These are phyloP conservation scores for Graptemys geographica DNA, from an alignment of 2,797 vertebrate species.

Conservation along the genomic window DNA sequence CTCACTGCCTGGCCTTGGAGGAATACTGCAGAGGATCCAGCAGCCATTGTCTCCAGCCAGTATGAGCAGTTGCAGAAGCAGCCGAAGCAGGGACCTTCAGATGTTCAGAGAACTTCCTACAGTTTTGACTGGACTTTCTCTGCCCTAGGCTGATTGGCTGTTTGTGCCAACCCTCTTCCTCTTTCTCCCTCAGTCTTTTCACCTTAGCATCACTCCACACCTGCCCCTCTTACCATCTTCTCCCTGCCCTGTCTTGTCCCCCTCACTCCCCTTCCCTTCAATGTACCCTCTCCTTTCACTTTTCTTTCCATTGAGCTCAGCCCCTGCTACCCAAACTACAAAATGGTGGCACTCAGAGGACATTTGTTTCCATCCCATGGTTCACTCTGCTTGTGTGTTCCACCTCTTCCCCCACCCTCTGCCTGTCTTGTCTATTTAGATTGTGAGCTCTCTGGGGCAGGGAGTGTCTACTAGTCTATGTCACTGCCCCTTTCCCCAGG, in stretches of 20 bases:
- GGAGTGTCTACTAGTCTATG: no score
- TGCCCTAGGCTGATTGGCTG: neutral
- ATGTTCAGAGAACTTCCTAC: neutral
- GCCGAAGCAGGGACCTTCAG: neutral
- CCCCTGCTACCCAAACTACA: neutral
- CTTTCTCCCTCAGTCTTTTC: neutral
- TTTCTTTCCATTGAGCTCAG: neutral
- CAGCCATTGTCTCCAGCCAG: neutral
- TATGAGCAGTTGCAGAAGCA: neutral
- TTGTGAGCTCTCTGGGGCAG: no score
- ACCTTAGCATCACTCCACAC: neutral
- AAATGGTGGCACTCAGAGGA: no score
- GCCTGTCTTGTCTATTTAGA: neutral
- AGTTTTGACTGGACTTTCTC: neutral
- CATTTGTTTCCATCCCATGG: neutral
- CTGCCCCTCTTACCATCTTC: fast-evolving
- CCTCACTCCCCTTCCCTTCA: neutral
- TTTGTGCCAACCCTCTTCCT: neutral
- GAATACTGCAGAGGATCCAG: fast-evolving
- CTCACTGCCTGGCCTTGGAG: fast-evolving
- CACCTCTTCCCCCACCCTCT: neutral
- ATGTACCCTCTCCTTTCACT: neutral
- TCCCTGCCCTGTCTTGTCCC: neutral
- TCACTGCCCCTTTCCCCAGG: no score
- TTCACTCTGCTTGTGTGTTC: neutral